These are phyloP conservation scores for Tipula confusa DNA, from an alignment of 2,888 invertebrate genomes.

Conservation along the genomic window DNA sequence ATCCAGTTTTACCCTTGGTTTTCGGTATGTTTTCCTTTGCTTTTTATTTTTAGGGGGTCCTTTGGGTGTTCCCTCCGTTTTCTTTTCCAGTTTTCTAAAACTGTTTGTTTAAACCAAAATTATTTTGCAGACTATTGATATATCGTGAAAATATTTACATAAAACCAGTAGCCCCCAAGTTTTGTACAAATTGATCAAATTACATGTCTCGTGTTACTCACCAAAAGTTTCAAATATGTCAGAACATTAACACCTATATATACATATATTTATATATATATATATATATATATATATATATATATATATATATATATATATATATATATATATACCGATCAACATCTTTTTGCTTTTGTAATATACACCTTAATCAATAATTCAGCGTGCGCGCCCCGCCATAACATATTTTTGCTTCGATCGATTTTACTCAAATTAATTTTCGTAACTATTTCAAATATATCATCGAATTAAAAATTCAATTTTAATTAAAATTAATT, in stretches of 20 bases:
- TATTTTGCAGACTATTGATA: too few relatives aligned
- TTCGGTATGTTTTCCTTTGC: too few relatives aligned
- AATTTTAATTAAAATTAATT: constrained; percentile 25
- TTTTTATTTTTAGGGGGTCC: too few relatives aligned
- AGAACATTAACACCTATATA: neutral
- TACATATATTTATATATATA: too few relatives aligned
- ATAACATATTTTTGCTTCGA: neutral
- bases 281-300: too few relatives aligned
- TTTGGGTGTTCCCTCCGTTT: too few relatives aligned
- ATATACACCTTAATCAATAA: neutral
- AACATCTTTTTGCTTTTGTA: neutral
- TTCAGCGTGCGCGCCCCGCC: neutral
- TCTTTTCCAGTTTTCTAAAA: too few relatives aligned
- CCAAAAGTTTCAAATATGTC: neutral
- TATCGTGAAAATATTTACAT: neutral
- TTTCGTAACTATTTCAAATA: neutral
- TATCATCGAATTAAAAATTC: neutral
- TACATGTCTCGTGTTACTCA: neutral
- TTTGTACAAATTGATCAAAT: neutral
- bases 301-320: too few relatives aligned
- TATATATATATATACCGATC: too few relatives aligned
- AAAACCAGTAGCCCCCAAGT: neutral
- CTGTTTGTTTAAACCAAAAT: too few relatives aligned
- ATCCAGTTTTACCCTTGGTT: too few relatives aligned
- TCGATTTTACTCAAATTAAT: neutral